Evolutionary conservation across 2,797 vertebrate genomes (phyloP), one percentile per base, ranked within the genome.

Genomic region (Otolemur crassicaudatus): DNA sequence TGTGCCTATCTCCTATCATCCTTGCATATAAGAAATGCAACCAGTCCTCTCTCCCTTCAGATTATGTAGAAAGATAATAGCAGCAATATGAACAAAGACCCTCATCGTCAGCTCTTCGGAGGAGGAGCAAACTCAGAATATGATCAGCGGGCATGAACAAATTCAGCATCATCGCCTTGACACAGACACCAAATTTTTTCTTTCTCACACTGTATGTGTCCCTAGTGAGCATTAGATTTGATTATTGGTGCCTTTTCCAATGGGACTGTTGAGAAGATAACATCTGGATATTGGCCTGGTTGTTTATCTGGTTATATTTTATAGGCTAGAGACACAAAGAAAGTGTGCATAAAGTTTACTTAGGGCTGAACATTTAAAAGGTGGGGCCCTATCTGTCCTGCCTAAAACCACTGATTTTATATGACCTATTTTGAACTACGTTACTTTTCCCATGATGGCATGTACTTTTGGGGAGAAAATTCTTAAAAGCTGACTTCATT

Each of bases 211-310:
- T 46, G 20, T 34, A 6, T 5, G 0, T 53, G 46, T 69, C 14
- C 0, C 58, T 40, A 77, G 58, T 81, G 34, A 79, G 23, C 27
- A 20, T 84, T 40, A 49, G 67, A 61, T 75, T 92, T n/a, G 7
- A n/a, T 43, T 16, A 37, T 72, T 82, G 49, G 29, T 90, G 65
- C 19, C 29, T 72, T 87, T 81, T 63, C 16, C 31, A 87, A 19
- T 72, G 56, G 60, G 91, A 93, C 84, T 93, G n/a, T 79, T 97
- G 88, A 84, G 61, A 95, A 90, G 92, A 17, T 94, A 31, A 94
- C 90, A 40, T 95, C 83, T 92, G 75, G 22, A 56, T 29, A 34
- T 6, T 80, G 65, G 16, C 49, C 37, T 89, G 17, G 25, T 60
- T 92, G 27, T 94, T 96, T 91, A 87, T 83, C 65, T 75, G 94